These are phyloP conservation scores for Chaetodon trifascialis DNA, from an alignment of 2,113 vertebrate genomes.

Conservation along the genomic window DNA sequence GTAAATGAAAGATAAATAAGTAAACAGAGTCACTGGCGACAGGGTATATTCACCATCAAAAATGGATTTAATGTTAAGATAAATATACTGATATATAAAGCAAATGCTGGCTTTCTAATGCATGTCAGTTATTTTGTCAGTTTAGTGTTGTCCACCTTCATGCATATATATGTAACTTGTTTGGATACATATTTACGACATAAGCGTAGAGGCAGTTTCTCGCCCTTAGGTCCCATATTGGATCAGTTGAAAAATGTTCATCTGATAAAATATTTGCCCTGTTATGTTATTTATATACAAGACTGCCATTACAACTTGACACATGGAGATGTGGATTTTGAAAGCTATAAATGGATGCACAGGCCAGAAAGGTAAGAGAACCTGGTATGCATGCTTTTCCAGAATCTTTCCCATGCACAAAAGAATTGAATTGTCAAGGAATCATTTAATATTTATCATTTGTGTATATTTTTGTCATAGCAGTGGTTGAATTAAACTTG, in stretches of 20 bases:
- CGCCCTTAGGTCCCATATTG: neutral
- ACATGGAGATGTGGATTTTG: neutral
- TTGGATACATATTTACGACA: neutral
- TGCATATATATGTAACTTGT: neutral
- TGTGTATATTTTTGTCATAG: neutral
- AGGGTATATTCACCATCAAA: too few species aligned
- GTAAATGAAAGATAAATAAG: neutral
- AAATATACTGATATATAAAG: neutral
- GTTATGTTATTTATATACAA: too few species aligned
- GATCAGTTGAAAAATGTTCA: neutral
- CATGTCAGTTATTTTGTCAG: too few species aligned
- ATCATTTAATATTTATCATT: neutral
- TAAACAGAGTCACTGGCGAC: neutral
- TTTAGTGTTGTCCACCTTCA: too few species aligned
- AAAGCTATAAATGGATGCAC: neutral
- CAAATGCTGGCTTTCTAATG: neutral
- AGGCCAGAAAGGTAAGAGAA: neutral
- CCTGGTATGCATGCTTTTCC: neutral
- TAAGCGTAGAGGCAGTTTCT: neutral
- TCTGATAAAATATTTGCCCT: too few species aligned
- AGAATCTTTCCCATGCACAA: too few species aligned
- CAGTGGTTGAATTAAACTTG: too few species aligned
- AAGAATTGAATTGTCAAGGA: neutral
- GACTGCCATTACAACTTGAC: neutral
- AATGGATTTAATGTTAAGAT: too few species aligned